Evolutionary conservation across 2,797 vertebrate genomes (phyloP).

Genomic region (Chelmon rostratus): DNA sequence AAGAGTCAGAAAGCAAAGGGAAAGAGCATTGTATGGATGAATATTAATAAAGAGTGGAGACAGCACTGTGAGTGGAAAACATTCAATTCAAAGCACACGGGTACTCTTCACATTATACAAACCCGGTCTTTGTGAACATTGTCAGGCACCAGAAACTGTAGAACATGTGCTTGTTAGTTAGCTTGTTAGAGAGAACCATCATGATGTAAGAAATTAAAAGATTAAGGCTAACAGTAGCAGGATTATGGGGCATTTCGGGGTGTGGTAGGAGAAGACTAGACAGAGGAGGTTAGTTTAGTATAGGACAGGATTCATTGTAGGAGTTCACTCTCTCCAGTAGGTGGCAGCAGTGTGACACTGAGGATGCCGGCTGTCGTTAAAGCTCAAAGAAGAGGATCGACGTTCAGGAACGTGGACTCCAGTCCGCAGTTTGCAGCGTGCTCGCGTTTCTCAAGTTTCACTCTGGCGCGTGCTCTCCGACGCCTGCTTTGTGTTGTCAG

Average conservation of each 20-base stretch:
- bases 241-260: neutral
- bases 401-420: conserved; percentile 15
- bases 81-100: neutral
- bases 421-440: conserved; percentile 55
- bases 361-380: neutral
- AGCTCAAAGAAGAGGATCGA: neutral
- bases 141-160: neutral
- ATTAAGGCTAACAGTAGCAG: neutral
- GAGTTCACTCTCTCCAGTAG: neutral
- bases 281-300: neutral
- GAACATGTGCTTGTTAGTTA: neutral
- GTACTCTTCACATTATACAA: neutral
- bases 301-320: neutral
- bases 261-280: neutral
- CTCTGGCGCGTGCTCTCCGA: conserved; percentile 41
- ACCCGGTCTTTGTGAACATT: neutral
- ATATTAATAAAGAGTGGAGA: neutral
- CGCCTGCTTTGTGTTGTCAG: conserved; percentile 76
- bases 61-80: neutral
- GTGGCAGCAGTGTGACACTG: neutral
- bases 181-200: neutral
- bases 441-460: conserved; percentile 62
- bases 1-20: neutral
- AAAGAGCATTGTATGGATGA: neutral
- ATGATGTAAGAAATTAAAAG: neutral